Percentiles rank a stretch among this genome's conserved stretches.
Evolutionary conservation across 2,888 invertebrate species (phyloP).

Genomic region (Ceramica pisi): DNA sequence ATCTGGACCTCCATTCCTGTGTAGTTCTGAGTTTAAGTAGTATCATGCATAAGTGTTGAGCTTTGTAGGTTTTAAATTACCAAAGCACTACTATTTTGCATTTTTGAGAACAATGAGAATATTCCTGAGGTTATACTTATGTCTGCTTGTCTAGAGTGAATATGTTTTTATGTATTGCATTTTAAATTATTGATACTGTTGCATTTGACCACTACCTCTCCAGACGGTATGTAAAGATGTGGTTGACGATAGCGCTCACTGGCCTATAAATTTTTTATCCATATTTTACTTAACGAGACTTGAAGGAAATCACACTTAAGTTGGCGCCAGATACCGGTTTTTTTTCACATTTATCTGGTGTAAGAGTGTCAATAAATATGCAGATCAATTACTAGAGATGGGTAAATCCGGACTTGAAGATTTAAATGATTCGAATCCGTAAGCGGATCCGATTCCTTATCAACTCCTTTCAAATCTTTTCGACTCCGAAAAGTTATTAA

Average conservation of each 20-base stretch:
- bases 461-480: too few relatives aligned
- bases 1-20: constrained; percentile 86
- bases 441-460: too few relatives aligned
- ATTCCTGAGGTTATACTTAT: too few relatives aligned
- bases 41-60: not conserved
- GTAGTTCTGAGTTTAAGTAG: constrained; percentile 30
- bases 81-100: not conserved
- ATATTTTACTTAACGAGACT: not conserved
- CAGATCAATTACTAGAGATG: too few relatives aligned
- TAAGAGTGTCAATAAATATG: too few relatives aligned
- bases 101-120: not conserved
- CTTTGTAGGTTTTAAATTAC: too few relatives aligned
- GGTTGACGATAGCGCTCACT: not conserved
- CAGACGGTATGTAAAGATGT: not conserved
- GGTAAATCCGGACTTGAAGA: too few relatives aligned
- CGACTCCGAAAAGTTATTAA: too few relatives aligned
- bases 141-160: not conserved
- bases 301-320: not conserved
- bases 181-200: not conserved
- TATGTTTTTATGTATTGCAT: not conserved
- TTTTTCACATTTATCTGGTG: too few relatives aligned
- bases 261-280: not conserved
- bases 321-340: too few relatives aligned
- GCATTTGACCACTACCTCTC: not conserved
- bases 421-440: too few relatives aligned